A percentile compares a stretch with the other conserved stretches of the same genome.
Conservation (phyloP, 1,140 invertebrate species). For the Heliothis virescens region DNA sequence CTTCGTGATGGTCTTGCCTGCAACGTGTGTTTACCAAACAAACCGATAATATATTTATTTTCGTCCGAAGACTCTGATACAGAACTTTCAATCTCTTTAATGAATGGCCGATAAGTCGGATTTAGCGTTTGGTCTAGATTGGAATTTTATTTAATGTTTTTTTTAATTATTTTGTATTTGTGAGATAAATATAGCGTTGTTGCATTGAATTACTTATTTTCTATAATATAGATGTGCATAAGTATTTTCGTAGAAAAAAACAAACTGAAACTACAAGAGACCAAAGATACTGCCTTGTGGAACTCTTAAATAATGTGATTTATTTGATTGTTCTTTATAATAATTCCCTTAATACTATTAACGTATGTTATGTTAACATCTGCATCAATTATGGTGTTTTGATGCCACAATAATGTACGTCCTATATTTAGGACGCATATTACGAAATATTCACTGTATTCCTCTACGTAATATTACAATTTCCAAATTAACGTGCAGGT, state of each 20-base stretch:
- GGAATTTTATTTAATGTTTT: conserved; percentile 13
- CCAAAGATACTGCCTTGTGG: neutral
- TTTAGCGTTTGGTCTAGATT: conserved; percentile 1
- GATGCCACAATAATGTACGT: conserved; percentile 46
- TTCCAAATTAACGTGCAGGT: conserved; percentile 53
- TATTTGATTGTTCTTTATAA: neutral
- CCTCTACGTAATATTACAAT: conserved; percentile 43
- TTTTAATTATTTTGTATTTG: conserved; percentile 26
- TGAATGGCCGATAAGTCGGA: neutral
- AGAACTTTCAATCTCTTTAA: conserved; percentile 31
- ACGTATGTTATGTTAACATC: neutral
- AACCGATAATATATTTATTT: conserved; percentile 41
- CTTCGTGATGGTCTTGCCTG: conserved; percentile 46
- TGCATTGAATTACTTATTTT: no score
- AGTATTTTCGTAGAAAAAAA: no score
- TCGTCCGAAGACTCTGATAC: conserved; percentile 10
- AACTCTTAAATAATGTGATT: neutral
- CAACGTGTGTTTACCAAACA: conserved; percentile 48
- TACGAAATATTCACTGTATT: no score
- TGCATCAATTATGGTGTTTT: neutral
- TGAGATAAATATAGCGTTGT: no score
- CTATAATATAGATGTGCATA: no score
- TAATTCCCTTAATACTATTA: no score
- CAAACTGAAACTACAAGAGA: no score
- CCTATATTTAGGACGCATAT: conserved; percentile 27